Evolutionary conservation across 2,113 vertebrate species (phyloP).

Genomic region (Seriola rivoliana): DNA sequence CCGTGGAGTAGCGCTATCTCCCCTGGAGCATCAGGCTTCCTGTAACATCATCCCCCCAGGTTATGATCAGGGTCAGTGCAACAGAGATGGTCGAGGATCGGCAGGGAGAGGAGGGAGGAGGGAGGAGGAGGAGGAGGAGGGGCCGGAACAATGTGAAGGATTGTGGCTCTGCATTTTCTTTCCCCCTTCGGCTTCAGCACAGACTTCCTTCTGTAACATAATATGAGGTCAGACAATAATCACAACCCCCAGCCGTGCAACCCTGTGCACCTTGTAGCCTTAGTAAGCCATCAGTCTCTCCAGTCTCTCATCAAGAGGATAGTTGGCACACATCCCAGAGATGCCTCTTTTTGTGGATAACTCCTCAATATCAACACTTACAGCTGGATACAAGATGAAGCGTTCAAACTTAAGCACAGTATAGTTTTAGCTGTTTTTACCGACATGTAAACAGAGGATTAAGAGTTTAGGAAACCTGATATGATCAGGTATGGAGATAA

Average conservation of each 20-base stretch:
- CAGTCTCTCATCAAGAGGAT: conserved; percentile 28
- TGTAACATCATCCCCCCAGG: conserved; percentile 84
- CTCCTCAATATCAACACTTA: not conserved
- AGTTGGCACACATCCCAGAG: conserved; percentile 8
- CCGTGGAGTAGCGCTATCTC: conserved; percentile 70
- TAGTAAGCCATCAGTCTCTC: conserved; percentile 25
- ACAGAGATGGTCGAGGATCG: conserved; percentile 60
- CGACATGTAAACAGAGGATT: not conserved
- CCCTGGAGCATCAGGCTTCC: conserved; percentile 82
- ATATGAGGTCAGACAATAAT: conserved; percentile 72
- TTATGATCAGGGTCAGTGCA: conserved; percentile 74
- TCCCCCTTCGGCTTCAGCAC: conserved; percentile 27
- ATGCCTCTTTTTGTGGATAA: not conserved
- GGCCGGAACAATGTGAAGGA: conserved; percentile 80
- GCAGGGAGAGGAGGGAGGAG: conserved; percentile 26
- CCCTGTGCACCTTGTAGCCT: conserved; percentile 16
- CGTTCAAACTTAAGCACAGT: not conserved
- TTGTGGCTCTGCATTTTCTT: conserved; percentile 69
- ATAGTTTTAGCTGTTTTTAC: not conserved
- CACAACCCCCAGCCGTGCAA: conserved; percentile 54
- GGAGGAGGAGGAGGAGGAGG: conserved; percentile 24
- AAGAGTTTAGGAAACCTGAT: not conserved
- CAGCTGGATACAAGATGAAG: not conserved
- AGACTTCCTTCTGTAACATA: conserved; percentile 71
- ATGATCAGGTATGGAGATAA: not conserved